Evolutionary conservation across 2,797 vertebrate genomes (phyloP).

Genomic region (Microtus obscurus): DNA sequence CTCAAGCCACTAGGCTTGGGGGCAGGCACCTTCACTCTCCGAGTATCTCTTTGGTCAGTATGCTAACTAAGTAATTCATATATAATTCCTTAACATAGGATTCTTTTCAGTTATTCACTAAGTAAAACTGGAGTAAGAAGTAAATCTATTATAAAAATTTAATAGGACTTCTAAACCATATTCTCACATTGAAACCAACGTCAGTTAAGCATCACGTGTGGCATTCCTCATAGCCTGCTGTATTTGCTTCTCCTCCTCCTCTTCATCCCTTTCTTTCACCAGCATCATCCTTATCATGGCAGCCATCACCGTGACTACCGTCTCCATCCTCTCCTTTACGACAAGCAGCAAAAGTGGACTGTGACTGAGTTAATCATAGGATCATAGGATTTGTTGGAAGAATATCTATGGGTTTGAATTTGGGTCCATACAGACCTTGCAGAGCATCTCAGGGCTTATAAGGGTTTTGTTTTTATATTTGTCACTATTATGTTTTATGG

Average conservation of each 20-base stretch:
- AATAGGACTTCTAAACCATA: neutral
- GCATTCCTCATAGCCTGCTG: neutral
- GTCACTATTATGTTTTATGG: neutral
- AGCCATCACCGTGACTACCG: neutral
- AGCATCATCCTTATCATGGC: neutral
- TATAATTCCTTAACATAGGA: neutral
- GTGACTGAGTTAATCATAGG: neutral
- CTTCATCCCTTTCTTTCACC: neutral
- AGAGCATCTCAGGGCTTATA: neutral
- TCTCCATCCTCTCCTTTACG: neutral
- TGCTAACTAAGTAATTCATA: slow-evolving; percentile 16
- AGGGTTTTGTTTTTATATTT: neutral
- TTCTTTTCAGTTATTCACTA: neutral
- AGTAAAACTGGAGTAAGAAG: neutral
- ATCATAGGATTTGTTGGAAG: neutral
- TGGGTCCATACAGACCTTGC: neutral
- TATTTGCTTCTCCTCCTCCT: neutral
- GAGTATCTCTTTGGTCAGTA: neutral
- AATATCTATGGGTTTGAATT: neutral
- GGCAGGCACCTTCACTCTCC: neutral
- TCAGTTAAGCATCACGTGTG: neutral
- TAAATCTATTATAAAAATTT: neutral
- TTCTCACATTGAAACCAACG: neutral
- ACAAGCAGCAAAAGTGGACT: neutral
- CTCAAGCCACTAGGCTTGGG: neutral